Base-by-base conservation (phyloP, 92 coral and sea anemone species). In the Actinostola sp. region DNA sequence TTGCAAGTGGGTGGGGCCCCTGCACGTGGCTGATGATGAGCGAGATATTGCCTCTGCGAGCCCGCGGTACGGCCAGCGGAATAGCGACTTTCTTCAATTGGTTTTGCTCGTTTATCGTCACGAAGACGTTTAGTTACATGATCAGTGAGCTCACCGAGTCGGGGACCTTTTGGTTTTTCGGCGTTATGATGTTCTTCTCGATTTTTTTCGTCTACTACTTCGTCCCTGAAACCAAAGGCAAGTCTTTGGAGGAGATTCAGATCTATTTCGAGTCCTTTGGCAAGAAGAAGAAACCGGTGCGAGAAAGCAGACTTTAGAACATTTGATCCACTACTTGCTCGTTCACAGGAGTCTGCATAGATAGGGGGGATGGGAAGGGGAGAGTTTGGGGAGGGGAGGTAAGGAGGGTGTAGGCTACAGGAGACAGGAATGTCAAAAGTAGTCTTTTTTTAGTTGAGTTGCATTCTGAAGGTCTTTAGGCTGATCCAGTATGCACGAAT, bases 1-100 rank as follows among this genome's bases (percentile, higher is more conserved):
- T 94, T 77, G 89, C 88, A 4, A 35, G 89, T 54, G 93, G 97
- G 23, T 91, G 97, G 97, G 98, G 98, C 6, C 97, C 98, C 14
- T 85, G 91, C 61, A 90, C 98, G 16, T 94, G 98, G 98, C 78
- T 94, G 16, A 63, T 88, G 31, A 94, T 94, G 97, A 88, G 97
- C 39, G 98, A 94, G 89, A 48, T 94, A 25, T 94, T 94, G 69
- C 98, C 98, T 10, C 81, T 85, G 34, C 82, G 82, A 26, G 97
- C 91, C 64, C 83, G 97, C 28, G 98, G 98, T 3, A 77, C 77
- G 5, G 97, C 92, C 35, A 88, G 93, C 58, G 94, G 97, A 13
- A 85, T 94, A 46, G 93, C 95, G 10, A 83, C 95, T 0, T 80
- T 82, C 42, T 81, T 88, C 50, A 93, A 93, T 61, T 93, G 98